Evolutionary conservation across 2,888 invertebrate genomes (phyloP).

Genomic region (Eupithecia subumbrata): DNA sequence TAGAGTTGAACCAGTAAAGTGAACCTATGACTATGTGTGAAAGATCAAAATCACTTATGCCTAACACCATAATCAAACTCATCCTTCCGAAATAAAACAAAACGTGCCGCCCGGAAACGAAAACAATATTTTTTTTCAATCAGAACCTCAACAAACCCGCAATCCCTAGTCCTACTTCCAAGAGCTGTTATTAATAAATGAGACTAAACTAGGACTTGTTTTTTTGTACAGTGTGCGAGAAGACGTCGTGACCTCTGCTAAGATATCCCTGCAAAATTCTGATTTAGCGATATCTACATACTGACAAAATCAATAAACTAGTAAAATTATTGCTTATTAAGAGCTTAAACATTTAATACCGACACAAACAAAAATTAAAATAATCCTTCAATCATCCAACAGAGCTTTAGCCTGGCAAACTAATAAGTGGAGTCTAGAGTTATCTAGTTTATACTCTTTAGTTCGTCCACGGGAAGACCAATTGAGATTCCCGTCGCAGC

Average conservation of each 20-base stretch:
- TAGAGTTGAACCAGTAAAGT: too few relatives aligned
- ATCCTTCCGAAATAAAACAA: not conserved
- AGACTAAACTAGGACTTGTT: not conserved
- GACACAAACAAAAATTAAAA: not conserved
- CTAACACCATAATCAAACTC: not conserved
- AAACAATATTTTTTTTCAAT: conserved; percentile 6
- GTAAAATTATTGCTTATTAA: too few relatives aligned
- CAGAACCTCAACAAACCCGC: not conserved
- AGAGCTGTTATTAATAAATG: not conserved
- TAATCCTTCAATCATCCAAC: not conserved
- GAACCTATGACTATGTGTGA: not conserved
- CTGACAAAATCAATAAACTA: too few relatives aligned
- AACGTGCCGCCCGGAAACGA: not conserved
- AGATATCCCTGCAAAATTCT: not conserved
- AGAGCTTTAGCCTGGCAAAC: too few relatives aligned
- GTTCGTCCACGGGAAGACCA: too few relatives aligned
- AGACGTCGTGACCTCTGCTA: not conserved
- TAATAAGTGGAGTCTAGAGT: too few relatives aligned
- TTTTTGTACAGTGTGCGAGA: not conserved
- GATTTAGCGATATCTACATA: too few relatives aligned
- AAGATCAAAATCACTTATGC: not conserved
- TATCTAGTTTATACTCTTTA: too few relatives aligned
- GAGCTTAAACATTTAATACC: not conserved
- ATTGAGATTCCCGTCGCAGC: too few relatives aligned
- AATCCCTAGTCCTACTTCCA: not conserved